Percentiles rank a stretch among this genome's conserved stretches.
Evolutionary conservation across 2,113 vertebrate species (phyloP).

Genomic region (Scophthalmus maximus): DNA sequence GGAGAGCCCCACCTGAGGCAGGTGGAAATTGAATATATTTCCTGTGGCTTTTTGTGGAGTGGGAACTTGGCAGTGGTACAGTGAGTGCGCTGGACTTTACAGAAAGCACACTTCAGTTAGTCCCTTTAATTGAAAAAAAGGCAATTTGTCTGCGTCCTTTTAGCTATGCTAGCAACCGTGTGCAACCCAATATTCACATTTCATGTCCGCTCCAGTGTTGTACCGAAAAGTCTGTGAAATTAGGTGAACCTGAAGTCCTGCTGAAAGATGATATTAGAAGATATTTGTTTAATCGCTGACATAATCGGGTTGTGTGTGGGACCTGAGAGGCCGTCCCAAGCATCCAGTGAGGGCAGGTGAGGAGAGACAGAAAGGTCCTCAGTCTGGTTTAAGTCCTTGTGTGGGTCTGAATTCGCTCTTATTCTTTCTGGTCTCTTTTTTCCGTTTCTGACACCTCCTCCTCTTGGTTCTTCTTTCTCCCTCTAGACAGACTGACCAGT

Average conservation of each 20-base stretch:
- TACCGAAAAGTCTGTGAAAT: constrained; percentile 34
- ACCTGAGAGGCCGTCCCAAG: constrained; percentile 6
- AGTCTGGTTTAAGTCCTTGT: constrained; percentile 22
- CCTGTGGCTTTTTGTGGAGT: constrained; percentile 71
- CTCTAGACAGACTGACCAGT: constrained; percentile 40
- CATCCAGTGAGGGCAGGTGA: constrained; percentile 36
- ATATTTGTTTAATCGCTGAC: constrained; percentile 53
- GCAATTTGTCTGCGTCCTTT: constrained; percentile 51
- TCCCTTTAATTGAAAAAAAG: constrained; percentile 65
- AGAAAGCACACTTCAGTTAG: constrained; percentile 59
- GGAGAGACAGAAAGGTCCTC: constrained; percentile 47
- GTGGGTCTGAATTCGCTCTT: constrained; percentile 13
- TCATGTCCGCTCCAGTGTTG: constrained; percentile 48
- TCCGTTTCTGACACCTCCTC: constrained; percentile 53
- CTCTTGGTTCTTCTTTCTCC: constrained; percentile 19
- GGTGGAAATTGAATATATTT: constrained; percentile 83
- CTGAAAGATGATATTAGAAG: constrained; percentile 45
- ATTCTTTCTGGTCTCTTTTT: constrained; percentile 24
- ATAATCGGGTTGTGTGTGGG: constrained; percentile 54
- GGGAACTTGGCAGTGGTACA: constrained; percentile 68
- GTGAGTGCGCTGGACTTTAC: constrained; percentile 56
- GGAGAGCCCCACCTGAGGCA: constrained; percentile 72
- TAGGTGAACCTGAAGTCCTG: background rate
- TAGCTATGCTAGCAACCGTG: constrained; percentile 23
- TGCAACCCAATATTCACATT: constrained; percentile 20